Conservation (phyloP, 1,140 invertebrate genomes). For the Meloidogyne chitwoodi region DNA sequence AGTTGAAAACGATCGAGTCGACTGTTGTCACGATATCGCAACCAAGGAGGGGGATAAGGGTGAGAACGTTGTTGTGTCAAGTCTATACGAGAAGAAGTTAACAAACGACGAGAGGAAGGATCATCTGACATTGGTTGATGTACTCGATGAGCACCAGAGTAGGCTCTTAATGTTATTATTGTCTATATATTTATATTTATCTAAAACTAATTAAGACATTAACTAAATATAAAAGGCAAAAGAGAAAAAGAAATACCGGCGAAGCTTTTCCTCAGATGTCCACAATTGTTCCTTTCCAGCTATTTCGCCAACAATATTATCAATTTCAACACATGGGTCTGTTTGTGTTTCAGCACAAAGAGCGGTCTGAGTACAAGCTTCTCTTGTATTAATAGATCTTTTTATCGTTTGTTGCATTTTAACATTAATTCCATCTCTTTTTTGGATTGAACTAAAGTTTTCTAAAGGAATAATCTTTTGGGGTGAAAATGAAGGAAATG, state of each 20-base stretch:
- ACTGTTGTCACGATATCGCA: not conserved
- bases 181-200: too few relatives aligned
- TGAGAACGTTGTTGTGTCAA: not conserved
- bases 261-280: not conserved
- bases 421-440: not conserved
- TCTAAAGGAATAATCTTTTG: not conserved
- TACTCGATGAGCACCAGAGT: not conserved
- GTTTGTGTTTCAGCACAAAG: slow-evolving; percentile 21
- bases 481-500: not conserved
- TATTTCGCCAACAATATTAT: not conserved
- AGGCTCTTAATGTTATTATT: not conserved
- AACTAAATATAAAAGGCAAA: not conserved
- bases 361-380: slow-evolving; percentile 9
- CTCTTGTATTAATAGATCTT: not conserved
- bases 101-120: not conserved
- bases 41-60: not conserved
- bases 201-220: too few relatives aligned
- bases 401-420: not conserved
- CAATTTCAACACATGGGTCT: not conserved
- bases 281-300: not conserved
- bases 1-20: slow-evolving; percentile 3
- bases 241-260: not conserved
- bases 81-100: not conserved
- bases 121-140: not conserved
- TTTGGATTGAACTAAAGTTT: not conserved